Percentiles rank a stretch among this genome's conserved stretches.
phyloP scores from a whole-genome alignment of 1,140 invertebrate species.

The Watersipora subatra region DNA sequence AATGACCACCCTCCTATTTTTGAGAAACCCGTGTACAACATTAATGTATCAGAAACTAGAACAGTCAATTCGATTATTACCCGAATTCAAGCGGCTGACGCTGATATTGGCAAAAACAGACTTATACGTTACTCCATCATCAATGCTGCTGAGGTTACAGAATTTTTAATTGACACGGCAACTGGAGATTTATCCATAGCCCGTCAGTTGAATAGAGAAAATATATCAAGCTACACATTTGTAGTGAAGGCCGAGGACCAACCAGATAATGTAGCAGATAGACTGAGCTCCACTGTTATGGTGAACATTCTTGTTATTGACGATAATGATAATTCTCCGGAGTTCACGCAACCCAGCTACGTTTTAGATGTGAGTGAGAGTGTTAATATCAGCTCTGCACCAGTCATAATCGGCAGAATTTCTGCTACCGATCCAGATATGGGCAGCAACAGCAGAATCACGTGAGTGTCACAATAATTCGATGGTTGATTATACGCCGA shows the following conservation, averaged over 20 bases:
- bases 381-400: not conserved
- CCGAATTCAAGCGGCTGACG: not conserved
- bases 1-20: not conserved
- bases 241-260: not conserved
- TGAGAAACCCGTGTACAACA: not conserved
- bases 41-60: not conserved
- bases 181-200: not conserved
- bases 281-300: not conserved
- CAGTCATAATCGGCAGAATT: not conserved
- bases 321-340: not conserved
- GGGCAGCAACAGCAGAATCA: not conserved
- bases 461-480: no score
- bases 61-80: not conserved
- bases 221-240: not conserved
- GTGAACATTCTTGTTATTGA: not conserved
- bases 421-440: not conserved
- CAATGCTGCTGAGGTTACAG: not conserved
- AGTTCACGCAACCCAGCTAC: not conserved
- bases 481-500: no score
- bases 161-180: not conserved
- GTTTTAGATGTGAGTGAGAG: not conserved
- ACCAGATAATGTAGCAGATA: not conserved
- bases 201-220: not conserved
- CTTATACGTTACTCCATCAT: not conserved
- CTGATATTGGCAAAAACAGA: not conserved